A percentile compares a stretch with the other conserved stretches of the same genome.
Conservation (phyloP, 1,140 invertebrate genomes). For the Drosophila mojavensis region DNA sequence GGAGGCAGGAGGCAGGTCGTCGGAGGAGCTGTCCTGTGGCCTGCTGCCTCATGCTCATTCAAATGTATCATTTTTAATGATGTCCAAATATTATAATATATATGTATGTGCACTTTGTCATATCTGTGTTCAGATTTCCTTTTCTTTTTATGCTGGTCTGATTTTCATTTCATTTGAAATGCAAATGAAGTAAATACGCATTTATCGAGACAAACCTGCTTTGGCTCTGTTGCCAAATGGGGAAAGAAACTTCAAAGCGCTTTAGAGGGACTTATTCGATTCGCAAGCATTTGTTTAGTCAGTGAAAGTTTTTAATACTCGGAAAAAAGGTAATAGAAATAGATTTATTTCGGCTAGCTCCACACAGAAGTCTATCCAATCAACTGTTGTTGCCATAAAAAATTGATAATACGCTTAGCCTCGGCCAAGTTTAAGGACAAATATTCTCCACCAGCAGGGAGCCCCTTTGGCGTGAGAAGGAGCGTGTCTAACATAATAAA, state of each 20-base stretch:
- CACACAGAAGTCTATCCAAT: neutral
- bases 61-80: conserved; percentile 79
- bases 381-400: neutral
- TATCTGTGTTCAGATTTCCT: conserved; percentile 45
- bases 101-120: conserved; percentile 10
- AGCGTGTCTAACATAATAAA: conserved; percentile 65
- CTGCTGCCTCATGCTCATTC: conserved; percentile 47
- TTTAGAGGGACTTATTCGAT: conserved; percentile 54
- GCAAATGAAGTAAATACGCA: conserved; percentile 72
- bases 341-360: neutral
- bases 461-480: neutral
- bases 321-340: neutral
- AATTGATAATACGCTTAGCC: neutral
- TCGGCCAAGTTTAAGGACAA: too few species aligned
- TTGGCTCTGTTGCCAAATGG: conserved; percentile 4
- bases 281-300: conserved; percentile 49
- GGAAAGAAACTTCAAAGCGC: conserved; percentile 59
- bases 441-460: neutral
- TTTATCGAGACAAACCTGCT: conserved; percentile 26
- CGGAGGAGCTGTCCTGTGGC: neutral
- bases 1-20: neutral
- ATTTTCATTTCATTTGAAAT: conserved; percentile 78
- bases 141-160: conserved; percentile 76
- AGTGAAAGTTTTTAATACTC: conserved; percentile 58
- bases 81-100: conserved; percentile 67